phyloP scores from a whole-genome alignment of 2,797 vertebrate species.

The Cyclura pinguis region DNA sequence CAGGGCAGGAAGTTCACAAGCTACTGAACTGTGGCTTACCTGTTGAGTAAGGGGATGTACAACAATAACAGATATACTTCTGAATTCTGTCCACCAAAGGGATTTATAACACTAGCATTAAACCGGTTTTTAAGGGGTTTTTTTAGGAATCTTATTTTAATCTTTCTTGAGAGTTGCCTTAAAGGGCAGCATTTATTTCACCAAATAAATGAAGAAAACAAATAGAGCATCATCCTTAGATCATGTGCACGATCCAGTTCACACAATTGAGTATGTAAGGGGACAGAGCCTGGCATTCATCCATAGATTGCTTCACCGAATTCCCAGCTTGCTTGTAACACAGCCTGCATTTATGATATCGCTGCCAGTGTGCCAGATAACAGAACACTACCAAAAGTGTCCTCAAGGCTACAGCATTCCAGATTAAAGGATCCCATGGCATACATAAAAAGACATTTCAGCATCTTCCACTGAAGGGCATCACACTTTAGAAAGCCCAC shows the following conservation, averaged over 20 bases:
- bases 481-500: neutral
- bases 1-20: neutral
- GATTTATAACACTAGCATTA: neutral
- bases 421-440: neutral
- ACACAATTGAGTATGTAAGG: neutral
- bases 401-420: too few species aligned
- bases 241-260: neutral
- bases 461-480: neutral
- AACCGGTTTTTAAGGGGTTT: neutral
- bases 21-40: too few species aligned
- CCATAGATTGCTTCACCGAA: neutral
- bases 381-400: neutral
- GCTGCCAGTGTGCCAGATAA: neutral
- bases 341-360: neutral
- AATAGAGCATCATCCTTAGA: neutral
- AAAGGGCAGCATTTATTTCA: neutral
- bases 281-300: neutral
- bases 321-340: neutral
- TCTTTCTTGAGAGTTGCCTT: neutral
- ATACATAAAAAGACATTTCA: neutral
- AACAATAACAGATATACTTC: neutral
- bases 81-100: neutral
- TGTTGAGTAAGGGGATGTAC: neutral
- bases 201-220: neutral
- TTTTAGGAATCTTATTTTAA: neutral